Evolutionary conservation across 1,140 invertebrate genomes (phyloP).

Genomic region (Calliphora vicina): DNA sequence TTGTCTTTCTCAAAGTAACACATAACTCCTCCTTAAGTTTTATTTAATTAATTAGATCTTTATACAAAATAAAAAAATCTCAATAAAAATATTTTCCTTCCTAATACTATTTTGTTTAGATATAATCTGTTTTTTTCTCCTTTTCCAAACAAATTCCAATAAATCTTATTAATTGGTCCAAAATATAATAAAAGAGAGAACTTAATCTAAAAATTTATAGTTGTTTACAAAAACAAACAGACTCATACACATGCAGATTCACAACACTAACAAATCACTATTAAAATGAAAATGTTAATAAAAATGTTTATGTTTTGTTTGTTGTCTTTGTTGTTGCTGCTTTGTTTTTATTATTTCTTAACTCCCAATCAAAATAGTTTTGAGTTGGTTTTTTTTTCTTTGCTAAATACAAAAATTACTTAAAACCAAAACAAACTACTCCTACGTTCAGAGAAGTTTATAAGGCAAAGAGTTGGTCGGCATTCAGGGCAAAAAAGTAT

Average conservation of each 20-base stretch:
- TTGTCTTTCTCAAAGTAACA: no score
- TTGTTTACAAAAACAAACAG: neutral
- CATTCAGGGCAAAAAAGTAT: neutral
- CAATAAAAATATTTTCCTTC: no score
- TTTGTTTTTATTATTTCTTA: neutral
- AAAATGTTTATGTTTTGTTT: neutral
- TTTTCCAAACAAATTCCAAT: neutral
- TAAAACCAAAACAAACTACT: constrained; percentile 7
- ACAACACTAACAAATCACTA: constrained; percentile 2
- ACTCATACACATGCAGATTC: neutral
- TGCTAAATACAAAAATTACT: neutral
- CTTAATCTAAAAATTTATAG: constrained; percentile 9
- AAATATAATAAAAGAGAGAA: constrained; percentile 6
- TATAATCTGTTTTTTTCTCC: no score
- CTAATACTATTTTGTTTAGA: no score
- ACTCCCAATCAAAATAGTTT: constrained; percentile 14
- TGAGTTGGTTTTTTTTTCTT: neutral
- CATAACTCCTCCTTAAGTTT: no score
- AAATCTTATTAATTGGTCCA: constrained; percentile 12
- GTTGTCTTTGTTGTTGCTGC: no score
- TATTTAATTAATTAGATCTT: no score
- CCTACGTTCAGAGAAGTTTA: neutral
- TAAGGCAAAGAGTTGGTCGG: neutral
- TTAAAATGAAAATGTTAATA: constrained; percentile 6
- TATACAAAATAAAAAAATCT: no score